Conservation (phyloP, 1,140 invertebrate species). For the Hyposmocoma kahamanoa region DNA sequence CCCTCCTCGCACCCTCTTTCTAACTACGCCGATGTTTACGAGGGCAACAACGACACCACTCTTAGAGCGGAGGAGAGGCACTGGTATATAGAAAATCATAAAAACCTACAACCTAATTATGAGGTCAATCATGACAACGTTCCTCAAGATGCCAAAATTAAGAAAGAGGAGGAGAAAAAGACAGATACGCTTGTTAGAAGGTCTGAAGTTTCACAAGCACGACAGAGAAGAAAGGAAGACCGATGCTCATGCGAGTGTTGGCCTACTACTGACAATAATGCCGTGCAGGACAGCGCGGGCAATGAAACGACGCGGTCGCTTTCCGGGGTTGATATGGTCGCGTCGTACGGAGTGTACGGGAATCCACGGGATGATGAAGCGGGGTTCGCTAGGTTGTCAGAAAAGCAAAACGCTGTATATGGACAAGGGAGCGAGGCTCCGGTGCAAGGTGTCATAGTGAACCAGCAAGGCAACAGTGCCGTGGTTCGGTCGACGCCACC, state of each 20-base stretch:
- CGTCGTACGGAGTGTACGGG: conserved; percentile 69
- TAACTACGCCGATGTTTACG: conserved; percentile 66
- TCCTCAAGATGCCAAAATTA: conserved; percentile 63
- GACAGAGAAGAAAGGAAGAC: conserved; percentile 66
- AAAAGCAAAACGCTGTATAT: conserved; percentile 55
- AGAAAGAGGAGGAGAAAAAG: conserved; percentile 69
- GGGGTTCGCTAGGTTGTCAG: conserved; percentile 60
- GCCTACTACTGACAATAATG: conserved; percentile 64
- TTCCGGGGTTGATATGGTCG: conserved; percentile 70
- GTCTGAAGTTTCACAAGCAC: conserved; percentile 43
- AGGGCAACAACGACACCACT: conserved; percentile 70
- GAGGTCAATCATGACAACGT: conserved; percentile 40
- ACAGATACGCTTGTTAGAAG: conserved; percentile 44
- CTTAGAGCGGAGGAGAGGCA: conserved; percentile 68
- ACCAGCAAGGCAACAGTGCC: conserved; percentile 68
- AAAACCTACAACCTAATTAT: conserved; percentile 57
- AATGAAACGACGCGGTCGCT: conserved; percentile 58
- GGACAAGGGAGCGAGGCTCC: conserved; percentile 55
- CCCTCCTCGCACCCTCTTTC: conserved; percentile 55
- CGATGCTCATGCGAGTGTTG: conserved; percentile 71
- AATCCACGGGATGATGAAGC: conserved; percentile 70
- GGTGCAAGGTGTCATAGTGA: conserved; percentile 68
- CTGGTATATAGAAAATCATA: conserved; percentile 73
- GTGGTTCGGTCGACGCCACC: conserved; percentile 49
- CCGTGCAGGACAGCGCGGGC: conserved; percentile 38